Base-by-base conservation (phyloP, 2,797 vertebrate genomes). In the Megalops cyprinoides region DNA sequence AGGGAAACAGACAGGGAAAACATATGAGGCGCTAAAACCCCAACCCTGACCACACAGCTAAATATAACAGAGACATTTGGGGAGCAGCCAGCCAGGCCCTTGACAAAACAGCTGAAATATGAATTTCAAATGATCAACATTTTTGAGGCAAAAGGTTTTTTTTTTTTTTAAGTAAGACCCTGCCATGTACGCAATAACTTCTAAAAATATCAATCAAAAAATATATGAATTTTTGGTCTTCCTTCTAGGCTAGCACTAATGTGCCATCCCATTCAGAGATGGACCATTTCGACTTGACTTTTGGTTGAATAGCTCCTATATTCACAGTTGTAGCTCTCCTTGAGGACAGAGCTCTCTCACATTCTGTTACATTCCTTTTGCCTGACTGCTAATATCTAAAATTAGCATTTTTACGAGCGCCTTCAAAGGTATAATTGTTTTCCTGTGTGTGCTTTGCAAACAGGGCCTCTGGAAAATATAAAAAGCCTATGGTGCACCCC, bases 11-110 rank as follows among this genome's bases (percentile, higher is more conserved):
- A 34, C 4, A 25, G 42, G 77, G 51, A 67, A 67, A 73, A 76
- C 69, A 73, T 56, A 34, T 39, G 56, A 69, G 74, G 76, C 34
- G 80, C 83, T 81, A 79, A 79, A 83, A 49, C 79, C 83, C 74
- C 75, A 83, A 82, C 49, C 55, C 62, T 48, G 80, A 86, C 81
- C 84, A 79, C 78, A 81, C 51, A 60, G 78, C 80, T 85, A 87
- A 86, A 82, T 84, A 81, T 83, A 78, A 74, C n/a, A 53, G 76
- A 23, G 34, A 44, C 56, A 42, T 42, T 51, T n/a, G 39, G 58
- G 58, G 23, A 74, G 78, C 56, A 62, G 65, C 75, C n/a, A 55
- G 34, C 31, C 14, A 73, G 23, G 56, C 69, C 46, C 44, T 76
- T 83, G 62, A 79, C 76, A 69, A 79, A 71, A 79, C 55, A 79